Base-by-base conservation (phyloP, 1,140 invertebrate genomes). In the Tachypleus tridentatus region DNA sequence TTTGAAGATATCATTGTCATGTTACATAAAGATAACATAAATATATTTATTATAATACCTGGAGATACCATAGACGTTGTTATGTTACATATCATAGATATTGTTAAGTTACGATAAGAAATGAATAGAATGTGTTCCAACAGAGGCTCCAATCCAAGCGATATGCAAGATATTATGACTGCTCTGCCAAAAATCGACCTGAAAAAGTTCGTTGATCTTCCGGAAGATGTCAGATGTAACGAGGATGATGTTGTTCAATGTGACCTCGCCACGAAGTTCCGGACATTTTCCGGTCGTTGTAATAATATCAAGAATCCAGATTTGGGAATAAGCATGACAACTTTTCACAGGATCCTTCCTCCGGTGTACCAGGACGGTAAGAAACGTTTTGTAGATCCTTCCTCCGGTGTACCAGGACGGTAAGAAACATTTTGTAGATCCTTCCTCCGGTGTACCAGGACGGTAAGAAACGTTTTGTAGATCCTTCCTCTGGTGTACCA, bases 271-370 rank as follows among this genome's bases (percentile, higher is more conserved):
- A 82, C 82, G 1, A 88, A 87, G 0, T 97, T 89, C 77, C 83
- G 93, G 69, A 86, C 86, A 0, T 10, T 86, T 56, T 89, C 87
- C 1, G 93, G 93, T 4, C 86, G 91, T 70, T 97, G 93, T 72
- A 97, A 97, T 73, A 97, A 97, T 75, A 74, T 96, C 6, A 80
- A 86, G n/a, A 88, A 91, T 72, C 92, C 93, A 0, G 85, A 83
- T 64, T 84, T 88, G 67, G 93, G 90, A 4, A 89, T 90, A 75
- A 87, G 64, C 57, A 52, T 78, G 60, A 91, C 88, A 0, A 89
- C 89, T 0, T 93, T 96, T 74, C 86, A 89, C 1, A 82, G 93
- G 69, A 79, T 96, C 60, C 73, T 95, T 58, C 88, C 91, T 1
- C 86, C 92, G 3, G 84, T 83, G 9, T 97, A 96, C 75, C 89